Evolutionary conservation across 2,888 invertebrate species (phyloP), one percentile per base, ranked within the genome.

Genomic region (Cryptocheilus praepositus): DNA sequence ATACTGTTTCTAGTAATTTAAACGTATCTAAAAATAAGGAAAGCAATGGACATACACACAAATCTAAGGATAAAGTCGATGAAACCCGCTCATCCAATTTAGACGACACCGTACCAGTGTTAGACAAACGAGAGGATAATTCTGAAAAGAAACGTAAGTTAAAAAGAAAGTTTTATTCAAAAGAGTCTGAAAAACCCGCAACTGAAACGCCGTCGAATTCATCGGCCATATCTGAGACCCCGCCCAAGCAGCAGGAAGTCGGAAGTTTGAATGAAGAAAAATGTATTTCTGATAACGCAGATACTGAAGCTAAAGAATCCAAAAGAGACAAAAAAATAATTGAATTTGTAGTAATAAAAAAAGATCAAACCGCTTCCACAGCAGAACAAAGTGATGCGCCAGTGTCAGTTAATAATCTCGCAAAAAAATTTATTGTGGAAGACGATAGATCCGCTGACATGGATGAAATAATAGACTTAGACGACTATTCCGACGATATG

Each of bases 401-500:
- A 4, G 36, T 19, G n/a, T 18, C 19, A 21, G n/a, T n/a, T n/a
- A n/a, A n/a, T n/a, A 2, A 22, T 21, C 15, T 61, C 60, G 13
- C 13, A 15, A 43, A 74, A 7, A 49, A 67, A 62, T 49, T 15
- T 51, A 58, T 18, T 21, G 2, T 58, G 0, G 77, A 79, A 5
- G 84, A 86, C 54, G 85, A 85, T 28, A 83, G 81, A 46, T 76
- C 77, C 2, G 71, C 76, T 1, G 87, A 87, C 22, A 74, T 83
- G 13, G 88, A 88, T 46, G 88, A 86, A 71, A 84, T 88, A 28
- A 88, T 89, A 16, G 87, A 89, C 71, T 81, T 89, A 19, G 89
- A 89, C 61, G 83, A 87, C 80, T 89, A 89, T 67, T 81, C 88
- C 2, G 87, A 89, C 28, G 88, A 88, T 36, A 87, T 88, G 81